Base-by-base conservation (phyloP, 2,888 invertebrate genomes). In the Hemistola chrysoprasaria region DNA sequence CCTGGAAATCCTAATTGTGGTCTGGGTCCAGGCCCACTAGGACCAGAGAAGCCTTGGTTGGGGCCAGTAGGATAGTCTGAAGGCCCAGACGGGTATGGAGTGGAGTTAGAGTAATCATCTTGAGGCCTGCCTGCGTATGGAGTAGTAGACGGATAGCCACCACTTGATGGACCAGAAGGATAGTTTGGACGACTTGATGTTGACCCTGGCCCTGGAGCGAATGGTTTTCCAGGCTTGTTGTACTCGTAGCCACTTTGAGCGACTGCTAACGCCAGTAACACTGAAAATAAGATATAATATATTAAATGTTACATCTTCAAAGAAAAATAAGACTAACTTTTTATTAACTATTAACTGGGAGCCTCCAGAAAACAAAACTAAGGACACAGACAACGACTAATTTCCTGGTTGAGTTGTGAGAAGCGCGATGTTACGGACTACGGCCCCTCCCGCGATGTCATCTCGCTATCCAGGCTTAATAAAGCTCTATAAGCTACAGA, bases 231-330 rank as follows among this genome's bases (percentile, higher is more conserved):
- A 4, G 95, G 95, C 46, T 92, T 90, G 50, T 92, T 92, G 78
- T 95, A 95, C 50, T 91, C 92, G 69, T 95, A 95, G 9, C 95
- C 95, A 65, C 90, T 91, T 86, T 95, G 94, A 23, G 83, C 83
- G 29, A 67, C 59, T 26, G 69, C 67, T 47, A 72, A 44, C 45
- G 80, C 77, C 71, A 87, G 74, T 62, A 87, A 57, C 56, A 78
- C 87, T 87, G 83, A 32, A 84, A 83, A 50, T 49, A 47, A 55
- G 59, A 47, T 57, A 28, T 44, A 40, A 37, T 44, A 37, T 40
- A 34, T 41, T 41, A 38, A 22, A 35, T 46, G 37, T 46, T 36
- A 32, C 26, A 31, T n/a, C n/a, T n/a, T n/a, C n/a, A n/a, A n/a
- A n/a, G n/a, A n/a, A n/a, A n/a, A n/a, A n/a, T n/a, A n/a, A n/a